phyloP scores from a whole-genome alignment of 2,113 vertebrate genomes.

The Ailuropoda melanoleuca region DNA sequence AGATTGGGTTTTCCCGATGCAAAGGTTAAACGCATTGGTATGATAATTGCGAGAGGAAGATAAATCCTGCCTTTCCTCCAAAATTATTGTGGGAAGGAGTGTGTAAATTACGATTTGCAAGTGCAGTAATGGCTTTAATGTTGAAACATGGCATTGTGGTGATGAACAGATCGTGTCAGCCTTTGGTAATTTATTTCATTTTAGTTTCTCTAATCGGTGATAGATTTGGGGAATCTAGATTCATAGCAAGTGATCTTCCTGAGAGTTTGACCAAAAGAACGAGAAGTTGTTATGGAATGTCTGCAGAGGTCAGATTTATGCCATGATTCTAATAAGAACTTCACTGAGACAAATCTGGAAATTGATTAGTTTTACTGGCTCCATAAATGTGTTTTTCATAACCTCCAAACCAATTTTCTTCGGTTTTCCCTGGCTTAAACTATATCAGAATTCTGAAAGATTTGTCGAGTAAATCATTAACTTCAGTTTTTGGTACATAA shows the following conservation, averaged over 20 bases:
- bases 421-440: conserved; percentile 62
- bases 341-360: conserved; percentile 66
- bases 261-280: conserved; percentile 73
- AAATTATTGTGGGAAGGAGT: conserved; percentile 81
- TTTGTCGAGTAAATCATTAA: conserved; percentile 64
- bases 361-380: conserved; percentile 74
- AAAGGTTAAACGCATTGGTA: conserved; percentile 80
- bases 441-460: conserved; percentile 54
- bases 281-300: conserved; percentile 72
- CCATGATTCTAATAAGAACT: conserved; percentile 73
- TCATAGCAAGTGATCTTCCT: conserved; percentile 72
- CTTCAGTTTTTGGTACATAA: conserved; percentile 51
- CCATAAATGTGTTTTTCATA: conserved; percentile 74
- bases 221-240: conserved; percentile 79
- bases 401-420: conserved; percentile 64
- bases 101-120: conserved; percentile 80
- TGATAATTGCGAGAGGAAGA: conserved; percentile 79
- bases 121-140: conserved; percentile 78
- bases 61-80: conserved; percentile 74
- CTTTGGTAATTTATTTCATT: conserved; percentile 79
- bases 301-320: conserved; percentile 67
- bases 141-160: conserved; percentile 76
- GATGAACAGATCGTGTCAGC: conserved; percentile 78
- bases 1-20: conserved; percentile 65
- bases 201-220: conserved; percentile 77